Base-by-base conservation (phyloP, 2,113 vertebrate genomes). In the Rhinoderma darwinii region DNA sequence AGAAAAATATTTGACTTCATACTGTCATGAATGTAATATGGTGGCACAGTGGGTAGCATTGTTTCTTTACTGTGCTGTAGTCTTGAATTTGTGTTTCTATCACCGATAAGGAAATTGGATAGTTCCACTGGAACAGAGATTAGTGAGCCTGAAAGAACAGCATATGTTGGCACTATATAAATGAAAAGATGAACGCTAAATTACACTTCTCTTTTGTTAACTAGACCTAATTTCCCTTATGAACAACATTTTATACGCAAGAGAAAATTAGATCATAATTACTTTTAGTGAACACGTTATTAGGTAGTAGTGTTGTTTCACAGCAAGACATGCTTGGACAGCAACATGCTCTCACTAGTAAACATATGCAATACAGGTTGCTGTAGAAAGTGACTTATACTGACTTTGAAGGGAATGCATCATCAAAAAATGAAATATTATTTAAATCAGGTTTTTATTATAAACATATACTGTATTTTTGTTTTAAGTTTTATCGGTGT, bases 31-130 rank as follows among this genome's bases (percentile, higher is more conserved):
- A 41, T 39, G 68, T 72, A 72, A 41, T 72, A 72, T 72, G 68
- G 68, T 5, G 35, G 20, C 68, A 41, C 35, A 41, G 68, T 72
- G 20, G 68, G 37, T 72, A 72, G 10, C 35, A 41, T 12, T 37
- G 35, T 25, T 22, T 39, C 68, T 72, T 39, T 72, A 37, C 68
- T 68, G 63, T 37, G 32, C 17, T 72, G 35, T 39, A 72, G 68
- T 72, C 37, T 72, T 41, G 32, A 70, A 37, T 70, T 20, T 3
- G 17, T 70, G 32, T 35, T 70, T 70, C 27, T 66, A 37, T 9
- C 30, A 70, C 66, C 32, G 35, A 72, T 72, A 72, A 72, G 68
- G 20, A 72, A 72, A 41, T 72, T 72, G 68, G 68, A 72, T 72
- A 72, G 37, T 72, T 72, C 37, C 68, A 72, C 20, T 41, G 37